These are phyloP conservation scores for Oncorhynchus kisutch DNA, from an alignment of 2,113 vertebrate genomes.

Conservation along the genomic window DNA sequence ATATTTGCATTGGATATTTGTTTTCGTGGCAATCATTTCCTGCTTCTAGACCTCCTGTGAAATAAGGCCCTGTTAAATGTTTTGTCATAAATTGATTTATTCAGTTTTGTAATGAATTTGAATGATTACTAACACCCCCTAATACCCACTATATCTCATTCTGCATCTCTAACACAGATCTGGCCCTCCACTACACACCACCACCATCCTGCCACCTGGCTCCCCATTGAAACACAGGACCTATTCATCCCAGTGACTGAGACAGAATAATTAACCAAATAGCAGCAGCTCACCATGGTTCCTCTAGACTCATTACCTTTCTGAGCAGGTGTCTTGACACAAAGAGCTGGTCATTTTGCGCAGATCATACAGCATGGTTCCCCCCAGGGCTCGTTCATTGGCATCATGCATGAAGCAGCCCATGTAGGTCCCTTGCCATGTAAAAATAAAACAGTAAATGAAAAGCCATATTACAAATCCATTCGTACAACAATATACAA, in stretches of 20 bases:
- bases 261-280: constrained; percentile 63
- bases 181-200: constrained; percentile 33
- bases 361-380: constrained; percentile 91
- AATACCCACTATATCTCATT: constrained; percentile 26
- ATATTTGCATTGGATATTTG: not conserved
- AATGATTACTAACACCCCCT: constrained; percentile 42
- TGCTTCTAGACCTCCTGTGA: too few relatives aligned
- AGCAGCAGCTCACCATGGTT: constrained; percentile 54
- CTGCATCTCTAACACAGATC: constrained; percentile 50
- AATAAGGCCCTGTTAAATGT: constrained; percentile 8
- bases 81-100: constrained; percentile 44
- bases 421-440: constrained; percentile 78
- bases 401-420: constrained; percentile 88
- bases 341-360: constrained; percentile 93
- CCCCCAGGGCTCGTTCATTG: constrained; percentile 84
- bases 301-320: constrained; percentile 80
- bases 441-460: constrained; percentile 14
- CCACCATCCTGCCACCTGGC: constrained; percentile 32
- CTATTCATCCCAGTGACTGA: constrained; percentile 63
- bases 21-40: too few relatives aligned
- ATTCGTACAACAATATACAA: not conserved
- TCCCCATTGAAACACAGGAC: constrained; percentile 62
- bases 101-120: constrained; percentile 44
- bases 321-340: constrained; percentile 93
- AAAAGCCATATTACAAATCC: not conserved